Base-by-base conservation (phyloP, 2,888 invertebrate genomes). In the Synanthedon tipuliformis region DNA sequence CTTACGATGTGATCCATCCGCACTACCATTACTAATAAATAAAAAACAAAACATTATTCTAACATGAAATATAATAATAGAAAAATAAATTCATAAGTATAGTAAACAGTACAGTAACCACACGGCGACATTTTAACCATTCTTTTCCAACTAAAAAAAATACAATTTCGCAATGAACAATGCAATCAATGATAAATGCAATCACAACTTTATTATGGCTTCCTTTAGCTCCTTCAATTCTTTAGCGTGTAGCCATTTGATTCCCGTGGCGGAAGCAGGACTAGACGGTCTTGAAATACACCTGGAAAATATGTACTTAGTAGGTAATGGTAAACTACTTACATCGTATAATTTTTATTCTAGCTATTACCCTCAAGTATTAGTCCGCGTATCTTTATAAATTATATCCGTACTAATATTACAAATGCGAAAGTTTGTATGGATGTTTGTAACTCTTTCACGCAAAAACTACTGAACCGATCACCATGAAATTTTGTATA, bases 231-330 rank as follows among this genome's bases (percentile, higher is more conserved):
- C 77, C 50, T 76, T 80, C 7, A 81, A 57, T 64, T 86, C 85
- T 54, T 85, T 83, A 0, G 65, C 66, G 57, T 80, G 74, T 34
- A 85, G 64, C 82, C 81, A 85, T 60, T 85, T 86, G 61, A 85
- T 82, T 23, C 86, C 86, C 0, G 86, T 81, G 1, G 86, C 86
- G 0, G 86, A 84, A 0, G 86, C 86, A 0, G 85, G 55, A 55
- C 86, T 85, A 0, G 86, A 54, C 1, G 80, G 75, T 57, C 86
- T 66, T 3, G 74, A 60, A 50, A 84, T 77, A 52, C 71, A 71
- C 12, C 85, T 85, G 64, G 0, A 52, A 56, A 34, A 55, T n/a
- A n/a, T n/a, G n/a, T 27, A 27, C 4, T 18, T 27, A 23, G 5
- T 23, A 5, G 2, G 3, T 23, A 23, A 23, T 23, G 3, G 23